A percentile compares a stretch with the other conserved stretches of the same genome.
Conservation (phyloP, 2,113 vertebrate species). For the Taxidea taxus region DNA sequence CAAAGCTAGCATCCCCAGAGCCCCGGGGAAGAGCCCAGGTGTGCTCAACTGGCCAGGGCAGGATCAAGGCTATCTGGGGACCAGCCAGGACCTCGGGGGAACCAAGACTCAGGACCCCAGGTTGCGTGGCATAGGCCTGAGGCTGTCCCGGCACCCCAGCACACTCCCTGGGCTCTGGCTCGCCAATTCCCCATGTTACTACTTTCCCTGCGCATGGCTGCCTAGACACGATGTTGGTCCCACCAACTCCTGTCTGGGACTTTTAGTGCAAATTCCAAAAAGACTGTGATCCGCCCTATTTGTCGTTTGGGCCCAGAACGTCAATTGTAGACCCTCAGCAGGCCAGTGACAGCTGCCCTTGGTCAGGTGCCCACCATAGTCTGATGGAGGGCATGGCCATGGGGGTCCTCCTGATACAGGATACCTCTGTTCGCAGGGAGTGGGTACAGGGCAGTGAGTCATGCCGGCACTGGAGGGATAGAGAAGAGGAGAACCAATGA, state of each 20-base stretch:
- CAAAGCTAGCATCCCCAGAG: background rate
- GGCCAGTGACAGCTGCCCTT: background rate
- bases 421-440: background rate
- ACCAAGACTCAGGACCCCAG: rapidly evolving
- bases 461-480: rapidly evolving
- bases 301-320: background rate
- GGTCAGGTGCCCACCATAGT: rapidly evolving
- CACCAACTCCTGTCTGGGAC: background rate
- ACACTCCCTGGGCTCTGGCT: background rate
- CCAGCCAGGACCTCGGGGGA: background rate
- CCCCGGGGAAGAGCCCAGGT: no score
- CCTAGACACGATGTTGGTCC: background rate
- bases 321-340: background rate
- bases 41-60: background rate
- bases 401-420: background rate
- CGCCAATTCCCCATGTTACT: rapidly evolving
- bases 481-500: background rate
- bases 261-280: background rate
- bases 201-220: rapidly evolving
- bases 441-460: rapidly evolving
- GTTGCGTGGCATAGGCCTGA: rapidly evolving
- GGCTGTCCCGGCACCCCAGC: background rate
- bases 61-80: background rate
- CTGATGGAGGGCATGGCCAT: background rate
- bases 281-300: background rate